Evolutionary conservation across 1,140 invertebrate genomes (phyloP), one percentile per base, ranked within the genome.

Genomic region (Anagrus nilaparvatae): DNA sequence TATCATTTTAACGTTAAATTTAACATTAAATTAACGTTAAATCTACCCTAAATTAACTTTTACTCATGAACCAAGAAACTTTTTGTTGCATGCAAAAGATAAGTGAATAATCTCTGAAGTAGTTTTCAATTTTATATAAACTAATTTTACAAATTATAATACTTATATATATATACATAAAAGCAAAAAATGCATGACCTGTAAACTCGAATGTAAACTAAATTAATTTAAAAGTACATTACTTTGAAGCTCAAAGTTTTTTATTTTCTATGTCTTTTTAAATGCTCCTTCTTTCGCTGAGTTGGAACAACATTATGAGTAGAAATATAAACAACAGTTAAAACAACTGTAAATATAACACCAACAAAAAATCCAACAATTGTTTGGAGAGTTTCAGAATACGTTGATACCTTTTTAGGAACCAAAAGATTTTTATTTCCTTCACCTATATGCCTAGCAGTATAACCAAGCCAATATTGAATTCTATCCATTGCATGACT

Each of bases 121-220:
- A n/a, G n/a, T n/a, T n/a, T n/a, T n/a, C n/a, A n/a, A n/a, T n/a
- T n/a, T n/a, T n/a, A n/a, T n/a, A n/a, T n/a, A n/a, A n/a, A n/a
- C n/a, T n/a, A n/a, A n/a, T n/a, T n/a, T n/a, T n/a, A n/a, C n/a
- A n/a, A n/a, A n/a, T n/a, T n/a, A n/a, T 63, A 62, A 55, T 56
- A 61, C 61, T 58, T 64, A 58, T 64, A 60, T 61, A 32, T 30
- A 40, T 56, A 59, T 61, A 57, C 59, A 55, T 62, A 60, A 57
- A n/a, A n/a, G n/a, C n/a, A n/a, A n/a, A n/a, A n/a, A n/a, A 60
- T 58, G 60, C 56, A 63, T 60, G 58, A 59, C 49, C 53, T 61
- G 58, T 64, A 61, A 52, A 54, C 59, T 56, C 50, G 47, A 46
- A 59, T 50, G 52, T 62, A n/a, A n/a, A n/a, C 14, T 13, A 18